Evolutionary conservation across 2,797 vertebrate species (phyloP), one percentile per base, ranked within the genome.

Genomic region (Sandelia bainsii): DNA sequence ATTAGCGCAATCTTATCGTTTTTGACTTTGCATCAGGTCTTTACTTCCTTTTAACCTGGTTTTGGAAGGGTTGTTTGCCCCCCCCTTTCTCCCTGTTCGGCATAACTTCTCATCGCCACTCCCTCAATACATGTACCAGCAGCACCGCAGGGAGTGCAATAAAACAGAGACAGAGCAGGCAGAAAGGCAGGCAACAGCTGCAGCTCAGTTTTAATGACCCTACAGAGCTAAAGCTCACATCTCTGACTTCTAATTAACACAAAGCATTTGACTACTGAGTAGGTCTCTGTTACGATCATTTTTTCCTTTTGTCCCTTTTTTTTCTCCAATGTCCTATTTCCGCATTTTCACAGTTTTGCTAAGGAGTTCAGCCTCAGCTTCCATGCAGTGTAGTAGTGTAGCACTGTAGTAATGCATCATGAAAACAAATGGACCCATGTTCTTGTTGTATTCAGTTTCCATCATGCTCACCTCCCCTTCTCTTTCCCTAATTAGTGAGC

Each of bases 41-140:
- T 16, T 46, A 20, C 54, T 65, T 73, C 48, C 45, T 56, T 34
- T 57, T 56, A 72, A 66, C 29, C 40, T 73, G 54, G 22, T 62
- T 80, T 80, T 75, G 37, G 50, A 54, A 78, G 39, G 78, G 63
- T 27, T 1, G 3, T 56, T 72, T 73, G 32, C 34, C 58, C 76
- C 73, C 73, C 62, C 52, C 62, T 56, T 25, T 50, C 62, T 40
- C n/a, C 62, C 48, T 42, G 51, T 61, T 44, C 29, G 69, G 57
- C 50, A 17, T 57, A 57, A 54, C 75, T 80, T 82, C 65, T 79
- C 69, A 16, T 66, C 44, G n/a, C 84, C 81, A 75, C 88, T 89
- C 86, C 84, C 74, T 79, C 40, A 27, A 19, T 80, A 59, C 82
- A 63, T 79, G 86, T 85, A 80, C 69, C 63, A 84, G 88, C 87